phyloP scores from a whole-genome alignment of 92 coral and sea anemone species.

The Porites lobata region DNA sequence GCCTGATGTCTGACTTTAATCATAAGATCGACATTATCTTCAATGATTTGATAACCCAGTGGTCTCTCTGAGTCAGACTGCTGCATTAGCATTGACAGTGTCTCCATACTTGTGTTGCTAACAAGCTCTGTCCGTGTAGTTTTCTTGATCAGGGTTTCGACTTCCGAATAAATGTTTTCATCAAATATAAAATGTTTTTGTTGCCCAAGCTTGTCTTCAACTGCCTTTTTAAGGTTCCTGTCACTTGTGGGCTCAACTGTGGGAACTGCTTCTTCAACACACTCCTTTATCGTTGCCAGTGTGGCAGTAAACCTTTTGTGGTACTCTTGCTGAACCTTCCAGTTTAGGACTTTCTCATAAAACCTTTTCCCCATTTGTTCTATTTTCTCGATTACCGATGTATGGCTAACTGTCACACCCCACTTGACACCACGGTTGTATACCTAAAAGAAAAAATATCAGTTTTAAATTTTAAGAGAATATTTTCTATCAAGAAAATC shows the following conservation, averaged over 20 bases:
- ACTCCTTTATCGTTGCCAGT: slow-evolving; percentile 22
- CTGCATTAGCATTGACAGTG: not conserved
- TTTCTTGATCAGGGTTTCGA: not conserved
- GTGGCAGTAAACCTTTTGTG: slow-evolving; percentile 26
- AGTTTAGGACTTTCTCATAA: slow-evolving; percentile 31
- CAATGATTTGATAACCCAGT: slow-evolving; percentile 61
- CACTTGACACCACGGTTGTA: slow-evolving; percentile 55
- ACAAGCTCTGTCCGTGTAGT: not conserved
- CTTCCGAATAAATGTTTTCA: not conserved
- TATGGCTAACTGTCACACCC: slow-evolving; percentile 54
- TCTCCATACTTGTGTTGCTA: not conserved
- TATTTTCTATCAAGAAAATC: slow-evolving; percentile 6
- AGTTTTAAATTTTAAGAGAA: not conserved
- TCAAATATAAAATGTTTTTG: not conserved
- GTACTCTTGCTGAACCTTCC: slow-evolving; percentile 48
- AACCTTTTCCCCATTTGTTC: slow-evolving; percentile 26
- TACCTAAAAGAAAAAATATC: slow-evolving; percentile 18
- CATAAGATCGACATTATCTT: slow-evolving; percentile 68
- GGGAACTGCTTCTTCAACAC: slow-evolving; percentile 15
- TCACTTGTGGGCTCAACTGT: not conserved
- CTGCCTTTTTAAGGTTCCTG: not conserved
- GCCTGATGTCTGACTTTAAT: slow-evolving; percentile 70
- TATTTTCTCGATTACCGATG: slow-evolving; percentile 30
- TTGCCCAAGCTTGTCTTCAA: not conserved
- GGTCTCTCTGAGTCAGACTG: slow-evolving; percentile 12